These are phyloP conservation scores for Ceramica pisi DNA, from an alignment of 2,888 invertebrate species.

Conservation along the genomic window DNA sequence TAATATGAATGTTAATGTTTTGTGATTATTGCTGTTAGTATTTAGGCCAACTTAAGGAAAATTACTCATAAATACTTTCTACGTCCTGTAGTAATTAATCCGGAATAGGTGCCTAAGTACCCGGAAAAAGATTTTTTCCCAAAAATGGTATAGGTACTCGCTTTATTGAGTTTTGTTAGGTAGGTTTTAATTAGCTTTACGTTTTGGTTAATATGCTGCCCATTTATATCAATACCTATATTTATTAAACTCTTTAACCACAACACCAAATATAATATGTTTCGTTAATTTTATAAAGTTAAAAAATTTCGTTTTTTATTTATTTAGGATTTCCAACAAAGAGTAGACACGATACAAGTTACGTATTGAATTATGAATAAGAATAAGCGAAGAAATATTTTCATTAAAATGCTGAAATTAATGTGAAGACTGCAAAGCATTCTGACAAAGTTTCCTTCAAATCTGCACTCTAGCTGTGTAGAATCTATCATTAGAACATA, in stretches of 20 bases:
- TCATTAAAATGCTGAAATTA: neutral
- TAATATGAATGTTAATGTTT: neutral
- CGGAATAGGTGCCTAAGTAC: neutral
- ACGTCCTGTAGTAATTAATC: neutral
- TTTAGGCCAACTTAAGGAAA: constrained; percentile 5
- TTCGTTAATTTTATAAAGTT: neutral
- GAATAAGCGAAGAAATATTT: neutral
- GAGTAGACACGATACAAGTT: no score
- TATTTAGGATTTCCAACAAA: no score
- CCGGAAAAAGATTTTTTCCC: neutral
- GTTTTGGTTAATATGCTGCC: neutral
- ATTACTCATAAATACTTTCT: neutral
- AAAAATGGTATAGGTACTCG: neutral
- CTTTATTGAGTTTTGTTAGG: neutral
- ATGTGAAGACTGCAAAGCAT: neutral
- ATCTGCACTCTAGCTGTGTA: neutral
- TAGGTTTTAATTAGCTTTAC: neutral
- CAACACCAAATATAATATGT: neutral
- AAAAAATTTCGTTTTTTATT: neutral
- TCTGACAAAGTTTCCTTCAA: neutral
- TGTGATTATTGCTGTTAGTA: neutral
- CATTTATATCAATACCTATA: neutral
- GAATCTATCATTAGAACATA: no score
- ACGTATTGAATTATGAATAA: no score
- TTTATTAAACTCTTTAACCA: constrained; percentile 10